Base-by-base conservation (phyloP, 1,140 invertebrate species). In the Brachionus manjavacas region DNA sequence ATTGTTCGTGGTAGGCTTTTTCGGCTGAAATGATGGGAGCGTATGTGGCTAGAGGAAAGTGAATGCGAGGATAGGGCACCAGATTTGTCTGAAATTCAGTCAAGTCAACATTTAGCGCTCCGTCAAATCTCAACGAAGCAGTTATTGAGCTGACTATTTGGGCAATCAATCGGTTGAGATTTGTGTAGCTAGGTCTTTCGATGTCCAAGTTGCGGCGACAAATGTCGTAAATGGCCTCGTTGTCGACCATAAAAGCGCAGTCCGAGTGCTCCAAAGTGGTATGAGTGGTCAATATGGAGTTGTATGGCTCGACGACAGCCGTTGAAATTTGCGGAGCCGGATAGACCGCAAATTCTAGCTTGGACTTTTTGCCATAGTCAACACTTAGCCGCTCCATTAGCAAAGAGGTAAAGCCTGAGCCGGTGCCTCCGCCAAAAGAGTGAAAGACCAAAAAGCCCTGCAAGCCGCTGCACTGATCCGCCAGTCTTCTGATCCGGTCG, bases 71-170 rank as follows among this genome's bases (percentile, higher is more conserved):
- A 79, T 87, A 89, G 43, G 89, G 88, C 12, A 90, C 87, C 83
- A 88, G 83, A 83, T 88, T 88, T 20, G 87, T 88, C 84, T 88
- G 87, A 74, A 88, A 87, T 79, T 87, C 87, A 41, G 85, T 87
- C 20, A 88, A 81, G 84, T 88, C 87, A 7, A 87, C 87, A 83
- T 88, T 88, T 3, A 88, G 84, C 8, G 86, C 86, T 8, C 87
- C 87, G 43, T 87, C 86, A 85, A 85, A 66, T 14, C 79, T 72
- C 23, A 83, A 91, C n/a, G 94, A 95, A 60, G 94, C 94, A 3
- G 94, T 95, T 86, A 95, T 95, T 64, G 94, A 95, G 1, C 94
- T 94, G 3, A 95, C 94, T 86, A 95, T 94, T 89, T 95, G 94
- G 35, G 94, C 94, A 86, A 95, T 94, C 74, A 95, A 90, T 85